phyloP scores from a whole-genome alignment of 1,140 invertebrate genomes.

The Aricia agestis region DNA sequence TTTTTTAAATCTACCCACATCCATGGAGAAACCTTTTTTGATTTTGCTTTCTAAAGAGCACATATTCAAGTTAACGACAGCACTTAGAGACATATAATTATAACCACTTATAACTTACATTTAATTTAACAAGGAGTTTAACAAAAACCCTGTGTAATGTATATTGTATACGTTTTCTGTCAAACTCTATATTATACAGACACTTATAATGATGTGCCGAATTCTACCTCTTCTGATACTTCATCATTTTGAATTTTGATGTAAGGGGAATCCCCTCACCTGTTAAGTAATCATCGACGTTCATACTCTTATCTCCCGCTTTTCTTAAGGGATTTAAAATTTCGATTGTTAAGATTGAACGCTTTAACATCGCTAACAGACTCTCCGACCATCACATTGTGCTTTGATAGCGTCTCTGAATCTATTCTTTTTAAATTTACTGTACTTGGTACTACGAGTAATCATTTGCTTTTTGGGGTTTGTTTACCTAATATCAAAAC shows the following conservation, averaged over 20 bases:
- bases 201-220: too few relatives aligned
- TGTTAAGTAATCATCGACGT: not conserved
- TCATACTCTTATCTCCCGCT: not conserved
- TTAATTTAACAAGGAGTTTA: too few relatives aligned
- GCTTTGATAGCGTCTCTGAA: not conserved
- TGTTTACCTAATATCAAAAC: too few relatives aligned
- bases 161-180: too few relatives aligned
- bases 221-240: not conserved
- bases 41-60: too few relatives aligned
- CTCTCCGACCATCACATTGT: not conserved
- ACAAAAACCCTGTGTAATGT: too few relatives aligned
- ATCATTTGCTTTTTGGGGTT: not conserved
- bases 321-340: not conserved
- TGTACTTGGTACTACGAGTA: not conserved
- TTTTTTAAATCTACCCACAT: conserved; percentile 8
- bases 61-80: too few relatives aligned
- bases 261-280: not conserved
- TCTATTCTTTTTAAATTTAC: not conserved
- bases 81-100: too few relatives aligned
- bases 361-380: not conserved
- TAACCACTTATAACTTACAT: too few relatives aligned
- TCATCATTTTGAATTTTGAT: not conserved
- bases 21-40: not conserved
- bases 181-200: too few relatives aligned
- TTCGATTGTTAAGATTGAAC: not conserved